phyloP scores from a whole-genome alignment of 2,888 invertebrate genomes.

The Adela reaumurella region DNA sequence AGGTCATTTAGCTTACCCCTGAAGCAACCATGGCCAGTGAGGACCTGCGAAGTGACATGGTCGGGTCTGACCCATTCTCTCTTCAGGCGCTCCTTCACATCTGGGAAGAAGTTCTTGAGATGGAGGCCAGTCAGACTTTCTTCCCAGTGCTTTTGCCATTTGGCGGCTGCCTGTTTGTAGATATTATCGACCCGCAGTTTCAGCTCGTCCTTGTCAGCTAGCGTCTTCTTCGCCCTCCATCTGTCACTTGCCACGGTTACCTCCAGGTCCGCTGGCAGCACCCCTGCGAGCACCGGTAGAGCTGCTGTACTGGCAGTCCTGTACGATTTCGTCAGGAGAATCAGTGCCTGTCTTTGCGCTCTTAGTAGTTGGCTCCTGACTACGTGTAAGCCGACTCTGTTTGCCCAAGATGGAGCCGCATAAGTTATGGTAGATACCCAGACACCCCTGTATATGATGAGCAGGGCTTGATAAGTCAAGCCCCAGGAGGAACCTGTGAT shows the following conservation, averaged over 20 bases:
- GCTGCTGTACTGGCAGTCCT: slow-evolving; percentile 14
- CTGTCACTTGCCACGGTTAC: neutral
- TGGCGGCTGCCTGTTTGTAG: slow-evolving; percentile 4
- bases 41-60: slow-evolving; percentile 12
- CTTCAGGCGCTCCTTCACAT: slow-evolving; percentile 10
- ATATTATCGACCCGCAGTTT: too few species aligned
- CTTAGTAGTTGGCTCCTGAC: neutral
- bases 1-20: slow-evolving; percentile 9
- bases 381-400: neutral
- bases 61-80: slow-evolving; percentile 14
- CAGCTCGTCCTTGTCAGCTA: neutral
- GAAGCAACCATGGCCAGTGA: slow-evolving; percentile 15
- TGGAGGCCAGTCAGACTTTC: slow-evolving; percentile 11
- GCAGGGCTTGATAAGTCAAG: neutral
- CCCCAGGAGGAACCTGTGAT: neutral
- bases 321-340: slow-evolving; percentile 17
- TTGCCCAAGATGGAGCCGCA: neutral
- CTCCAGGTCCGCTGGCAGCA: slow-evolving; percentile 15
- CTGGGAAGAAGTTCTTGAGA: slow-evolving; percentile 13
- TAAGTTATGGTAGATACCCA: neutral
- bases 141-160: slow-evolving; percentile 13
- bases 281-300: slow-evolving; percentile 16
- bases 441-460: neutral
- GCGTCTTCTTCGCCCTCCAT: neutral
- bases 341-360: slow-evolving; percentile 11